Evolutionary conservation across 2,113 vertebrate species (phyloP).

Genomic region (Tautogolabrus adspersus): DNA sequence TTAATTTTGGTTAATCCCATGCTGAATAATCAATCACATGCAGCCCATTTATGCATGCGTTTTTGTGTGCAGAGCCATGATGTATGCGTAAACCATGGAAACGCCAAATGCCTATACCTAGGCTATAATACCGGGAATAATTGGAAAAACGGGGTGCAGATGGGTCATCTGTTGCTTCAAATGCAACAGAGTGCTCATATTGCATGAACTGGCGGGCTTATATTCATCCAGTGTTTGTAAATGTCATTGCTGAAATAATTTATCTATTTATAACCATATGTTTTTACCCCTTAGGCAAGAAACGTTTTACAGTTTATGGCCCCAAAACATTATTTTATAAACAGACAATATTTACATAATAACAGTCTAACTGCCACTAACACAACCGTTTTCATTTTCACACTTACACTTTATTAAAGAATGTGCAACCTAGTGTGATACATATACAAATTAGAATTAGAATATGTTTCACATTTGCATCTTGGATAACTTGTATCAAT

Average conservation of each 20-base stretch:
- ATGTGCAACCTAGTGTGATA: background rate
- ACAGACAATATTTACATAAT: conserved; percentile 32
- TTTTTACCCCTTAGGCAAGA: conserved; percentile 48
- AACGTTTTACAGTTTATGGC: conserved; percentile 35
- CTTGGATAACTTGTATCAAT: no score
- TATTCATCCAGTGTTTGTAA: background rate
- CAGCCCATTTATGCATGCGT: conserved; percentile 43
- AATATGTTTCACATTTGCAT: no score
- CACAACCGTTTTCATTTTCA: background rate
- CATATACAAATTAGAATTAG: no score
- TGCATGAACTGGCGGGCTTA: background rate
- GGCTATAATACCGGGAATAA: conserved; percentile 42
- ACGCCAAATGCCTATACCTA: conserved; percentile 39
- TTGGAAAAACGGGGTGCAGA: conserved; percentile 23
- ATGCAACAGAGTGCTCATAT: conserved; percentile 17
- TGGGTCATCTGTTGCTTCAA: conserved; percentile 61
- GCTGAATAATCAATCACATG: conserved; percentile 67
- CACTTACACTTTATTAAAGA: background rate
- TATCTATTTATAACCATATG: conserved; percentile 1
- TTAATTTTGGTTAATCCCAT: conserved; percentile 65
- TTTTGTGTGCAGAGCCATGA: conserved; percentile 37
- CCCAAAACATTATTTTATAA: conserved; percentile 30
- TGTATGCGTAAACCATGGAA: conserved; percentile 43
- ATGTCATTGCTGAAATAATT: conserved; percentile 11
- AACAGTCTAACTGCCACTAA: conserved; percentile 41